Conservation (phyloP, 2,888 invertebrate species). For the Proisotoma minuta region DNA sequence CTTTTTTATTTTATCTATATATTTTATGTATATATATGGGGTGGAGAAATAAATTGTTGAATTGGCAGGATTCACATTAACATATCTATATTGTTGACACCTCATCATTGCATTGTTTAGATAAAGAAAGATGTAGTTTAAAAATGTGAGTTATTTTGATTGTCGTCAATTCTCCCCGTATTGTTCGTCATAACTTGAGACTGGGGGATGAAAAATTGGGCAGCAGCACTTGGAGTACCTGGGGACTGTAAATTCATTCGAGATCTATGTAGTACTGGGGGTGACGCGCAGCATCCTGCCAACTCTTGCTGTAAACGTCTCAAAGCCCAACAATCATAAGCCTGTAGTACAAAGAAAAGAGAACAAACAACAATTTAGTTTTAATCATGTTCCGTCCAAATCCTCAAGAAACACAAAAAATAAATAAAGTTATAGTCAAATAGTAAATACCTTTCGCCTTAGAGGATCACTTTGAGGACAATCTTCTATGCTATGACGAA, state of each 20-base stretch:
- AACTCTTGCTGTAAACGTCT: conserved; percentile 46
- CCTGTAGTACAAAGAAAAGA: conserved; percentile 25
- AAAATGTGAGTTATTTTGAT: conserved; percentile 7
- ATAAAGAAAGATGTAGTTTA: too few species aligned
- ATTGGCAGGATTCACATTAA: conserved; percentile 9
- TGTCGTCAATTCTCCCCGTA: background rate
- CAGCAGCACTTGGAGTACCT: conserved; percentile 31
- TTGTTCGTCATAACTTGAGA: background rate
- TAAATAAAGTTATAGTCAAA: background rate
- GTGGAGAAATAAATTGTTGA: background rate
- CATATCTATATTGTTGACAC: too few species aligned
- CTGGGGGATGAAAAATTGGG: conserved; percentile 12
- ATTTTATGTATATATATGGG: too few species aligned
- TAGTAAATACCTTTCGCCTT: conserved; percentile 39
- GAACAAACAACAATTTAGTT: background rate
- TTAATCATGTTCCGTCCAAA: too few species aligned
- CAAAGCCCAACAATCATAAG: conserved; percentile 47
- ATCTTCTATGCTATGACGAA: conserved; percentile 34
- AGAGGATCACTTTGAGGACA: conserved; percentile 48
- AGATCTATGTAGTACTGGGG: conserved; percentile 44
- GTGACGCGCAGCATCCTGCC: conserved; percentile 46
- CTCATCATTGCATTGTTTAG: background rate
- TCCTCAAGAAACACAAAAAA: too few species aligned
- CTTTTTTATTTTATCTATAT: conserved; percentile 18
- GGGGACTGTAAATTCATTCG: conserved; percentile 41